These are phyloP conservation scores for Mystacornis crossleyi DNA, from an alignment of 2,113 vertebrate species.

Conservation along the genomic window DNA sequence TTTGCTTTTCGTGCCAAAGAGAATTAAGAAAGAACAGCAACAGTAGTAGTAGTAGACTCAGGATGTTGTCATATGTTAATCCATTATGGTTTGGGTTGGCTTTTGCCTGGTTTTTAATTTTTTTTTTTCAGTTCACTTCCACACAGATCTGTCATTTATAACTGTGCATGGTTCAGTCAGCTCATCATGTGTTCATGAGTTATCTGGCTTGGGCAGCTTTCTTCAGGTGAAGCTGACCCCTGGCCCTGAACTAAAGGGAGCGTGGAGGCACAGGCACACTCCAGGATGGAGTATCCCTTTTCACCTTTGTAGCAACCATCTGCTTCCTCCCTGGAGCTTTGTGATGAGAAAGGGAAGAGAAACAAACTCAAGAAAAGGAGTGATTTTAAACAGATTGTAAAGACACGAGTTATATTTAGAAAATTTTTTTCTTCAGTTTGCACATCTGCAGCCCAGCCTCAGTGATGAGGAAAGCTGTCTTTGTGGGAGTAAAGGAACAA, in stretches of 20 bases:
- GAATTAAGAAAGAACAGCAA: not conserved
- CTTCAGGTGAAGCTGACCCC: not conserved
- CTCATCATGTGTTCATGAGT: fast-evolving
- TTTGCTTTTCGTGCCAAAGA: not conserved
- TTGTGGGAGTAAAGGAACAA: not conserved
- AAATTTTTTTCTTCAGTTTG: fast-evolving
- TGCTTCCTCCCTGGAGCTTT: not conserved
- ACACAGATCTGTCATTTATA: fast-evolving
- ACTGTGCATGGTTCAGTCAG: not conserved
- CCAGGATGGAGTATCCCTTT: not conserved
- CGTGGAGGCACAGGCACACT: not conserved
- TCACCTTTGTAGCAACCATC: not conserved
- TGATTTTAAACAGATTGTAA: not conserved
- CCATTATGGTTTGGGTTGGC: not conserved
- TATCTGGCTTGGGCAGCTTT: not conserved
- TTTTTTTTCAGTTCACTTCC: not conserved
- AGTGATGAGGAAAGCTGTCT: not conserved
- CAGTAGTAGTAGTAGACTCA: too few species aligned
- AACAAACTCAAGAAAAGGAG: not conserved
- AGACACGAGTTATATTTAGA: not conserved
- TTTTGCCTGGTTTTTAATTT: not conserved
- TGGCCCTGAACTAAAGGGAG: not conserved
- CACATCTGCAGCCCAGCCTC: not conserved
- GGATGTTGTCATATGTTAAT: not conserved
- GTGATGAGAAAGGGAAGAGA: not conserved